phyloP scores from a whole-genome alignment of 2,797 vertebrate species.

The Acanthurus lineatus region DNA sequence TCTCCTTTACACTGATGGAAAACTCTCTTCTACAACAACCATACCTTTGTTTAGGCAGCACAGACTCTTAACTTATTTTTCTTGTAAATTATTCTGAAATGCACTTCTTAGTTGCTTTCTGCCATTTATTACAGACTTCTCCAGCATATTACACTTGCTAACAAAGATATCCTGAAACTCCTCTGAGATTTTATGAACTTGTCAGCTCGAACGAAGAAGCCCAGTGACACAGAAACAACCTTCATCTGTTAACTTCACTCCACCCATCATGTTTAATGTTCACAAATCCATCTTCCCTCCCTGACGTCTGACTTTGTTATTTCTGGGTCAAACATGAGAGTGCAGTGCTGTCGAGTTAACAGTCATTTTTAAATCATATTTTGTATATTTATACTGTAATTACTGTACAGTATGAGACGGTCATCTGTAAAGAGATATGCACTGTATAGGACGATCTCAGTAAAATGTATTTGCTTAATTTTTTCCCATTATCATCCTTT shows the following conservation, averaged over 20 bases:
- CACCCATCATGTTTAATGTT: constrained; percentile 11
- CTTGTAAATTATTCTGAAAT: background rate
- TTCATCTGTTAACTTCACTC: background rate
- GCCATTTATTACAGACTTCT: background rate
- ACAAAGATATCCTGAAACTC: constrained; percentile 5
- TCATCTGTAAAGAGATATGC: constrained; percentile 9
- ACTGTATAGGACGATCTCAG: background rate
- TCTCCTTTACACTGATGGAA: too few species aligned
- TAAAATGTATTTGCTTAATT: background rate
- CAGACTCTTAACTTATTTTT: background rate
- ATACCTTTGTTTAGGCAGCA: background rate
- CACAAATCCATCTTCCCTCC: constrained; percentile 6
- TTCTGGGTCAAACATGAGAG: constrained; percentile 36
- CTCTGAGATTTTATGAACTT: background rate
- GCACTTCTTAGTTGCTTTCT: background rate
- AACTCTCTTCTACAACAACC: background rate
- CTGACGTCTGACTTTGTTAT: constrained; percentile 24
- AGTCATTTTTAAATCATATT: constrained; percentile 28
- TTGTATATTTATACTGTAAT: background rate
- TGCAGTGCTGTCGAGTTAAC: constrained; percentile 11
- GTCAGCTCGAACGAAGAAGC: constrained; percentile 2
- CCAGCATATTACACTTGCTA: background rate
- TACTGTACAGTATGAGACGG: constrained; percentile 2
- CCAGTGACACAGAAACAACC: constrained; percentile 25
- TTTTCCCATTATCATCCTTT: constrained; percentile 10